Conservation (phyloP, 1,140 invertebrate genomes). For the Nautilus pompilius region DNA sequence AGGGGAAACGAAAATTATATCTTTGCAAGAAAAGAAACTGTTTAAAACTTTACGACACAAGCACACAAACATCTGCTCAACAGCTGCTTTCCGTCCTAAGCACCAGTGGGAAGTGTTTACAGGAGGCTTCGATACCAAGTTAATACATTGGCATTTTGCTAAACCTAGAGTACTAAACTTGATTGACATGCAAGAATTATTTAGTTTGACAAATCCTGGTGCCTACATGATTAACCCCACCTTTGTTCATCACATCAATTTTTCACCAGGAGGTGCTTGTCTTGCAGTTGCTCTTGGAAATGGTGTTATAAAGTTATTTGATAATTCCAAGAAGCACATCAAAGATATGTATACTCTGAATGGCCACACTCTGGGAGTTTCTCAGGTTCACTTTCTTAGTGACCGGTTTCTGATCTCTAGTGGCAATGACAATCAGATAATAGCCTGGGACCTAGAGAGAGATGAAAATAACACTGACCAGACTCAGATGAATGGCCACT, state of each 20-base stretch:
- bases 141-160: slow-evolving; percentile 49
- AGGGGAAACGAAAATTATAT: slow-evolving; percentile 43
- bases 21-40: slow-evolving; percentile 34
- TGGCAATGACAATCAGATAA: slow-evolving; percentile 42
- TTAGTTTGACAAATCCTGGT: slow-evolving; percentile 24
- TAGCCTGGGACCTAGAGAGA: slow-evolving; percentile 42
- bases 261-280: slow-evolving; percentile 29
- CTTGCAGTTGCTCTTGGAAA: slow-evolving; percentile 46
- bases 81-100: slow-evolving; percentile 34
- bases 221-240: slow-evolving; percentile 47
- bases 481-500: not conserved
- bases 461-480: slow-evolving; percentile 5
- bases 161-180: slow-evolving; percentile 38
- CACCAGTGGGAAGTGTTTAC: slow-evolving; percentile 43
- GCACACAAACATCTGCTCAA: slow-evolving; percentile 50
- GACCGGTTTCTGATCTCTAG: slow-evolving; percentile 33
- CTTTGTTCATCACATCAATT: slow-evolving; percentile 39
- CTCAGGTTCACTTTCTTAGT: slow-evolving; percentile 40
- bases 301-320: slow-evolving; percentile 40
- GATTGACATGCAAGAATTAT: slow-evolving; percentile 47
- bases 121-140: slow-evolving; percentile 43
- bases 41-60: slow-evolving; percentile 45
- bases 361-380: slow-evolving; percentile 44
- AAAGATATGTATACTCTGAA: slow-evolving; percentile 31
- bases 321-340: slow-evolving; percentile 29